Base-by-base conservation (phyloP, 2,888 invertebrate genomes). In the Nemotelus nigrinus region DNA sequence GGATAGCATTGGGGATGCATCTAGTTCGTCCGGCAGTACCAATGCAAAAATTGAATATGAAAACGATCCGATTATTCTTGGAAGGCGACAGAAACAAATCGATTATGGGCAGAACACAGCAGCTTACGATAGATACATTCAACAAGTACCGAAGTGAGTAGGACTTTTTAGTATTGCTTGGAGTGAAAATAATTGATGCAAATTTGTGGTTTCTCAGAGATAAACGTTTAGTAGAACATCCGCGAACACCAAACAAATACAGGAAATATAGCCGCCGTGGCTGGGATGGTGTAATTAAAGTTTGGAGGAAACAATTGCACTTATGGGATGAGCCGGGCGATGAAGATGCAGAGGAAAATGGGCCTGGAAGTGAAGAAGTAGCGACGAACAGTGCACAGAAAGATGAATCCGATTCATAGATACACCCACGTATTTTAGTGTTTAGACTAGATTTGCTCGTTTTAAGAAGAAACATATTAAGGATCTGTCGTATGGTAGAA, bases 31-130 rank as follows among this genome's bases (percentile, higher is more conserved):
- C 63, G 74, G 60, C 0, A 72, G 76, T 7, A 76, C 72, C 3
- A 44, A 57, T n/a, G 44, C 45, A 1, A 7, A 41, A 25, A 71
- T 80, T 53, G 89, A 90, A 81, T 83, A 88, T 48, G 97, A 97
- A 87, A 91, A 90, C 5, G 94, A 97, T 88, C 90, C 92, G 25
- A 88, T 84, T 3, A 86, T 94, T 44, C 87, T 98, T 78, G 88
- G 90, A 58, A 90, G 97, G 80, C 89, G 97, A 63, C 96, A 97
- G 84, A 97, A 97, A 87, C 96, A 97, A 88, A 94, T 98, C 83
- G 96, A 97, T 86, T 98, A 95, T 88, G 98, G 98, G 8, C 97
- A 97, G 88, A 96, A 96, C 84, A 97, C 97, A 47, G 87, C 93
- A 81, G 95, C 95, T 58, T 97, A 97, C 85, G 92, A 93, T 81